These are phyloP conservation scores for Knipowitschia caucasica DNA, from an alignment of 2,797 vertebrate species.

Conservation along the genomic window DNA sequence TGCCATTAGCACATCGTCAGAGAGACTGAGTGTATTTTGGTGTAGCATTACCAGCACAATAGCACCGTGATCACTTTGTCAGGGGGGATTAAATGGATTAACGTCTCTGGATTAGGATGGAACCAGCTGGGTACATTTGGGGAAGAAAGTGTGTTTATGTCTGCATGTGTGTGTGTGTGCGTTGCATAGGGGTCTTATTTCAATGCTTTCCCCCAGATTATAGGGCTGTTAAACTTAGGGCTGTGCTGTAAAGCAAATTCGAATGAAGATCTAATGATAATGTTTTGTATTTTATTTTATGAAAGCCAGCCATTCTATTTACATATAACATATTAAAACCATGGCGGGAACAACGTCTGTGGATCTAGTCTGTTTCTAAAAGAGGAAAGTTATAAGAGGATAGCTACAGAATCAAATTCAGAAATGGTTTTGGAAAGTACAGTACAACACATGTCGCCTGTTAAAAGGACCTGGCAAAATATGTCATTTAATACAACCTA, in stretches of 20 bases:
- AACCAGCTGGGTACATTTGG: constrained; percentile 75
- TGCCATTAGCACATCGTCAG: constrained; percentile 49
- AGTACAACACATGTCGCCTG: no score
- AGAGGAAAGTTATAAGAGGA: no score
- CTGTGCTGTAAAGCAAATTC: constrained; percentile 28
- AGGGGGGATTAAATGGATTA: constrained; percentile 74
- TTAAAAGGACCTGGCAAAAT: no score
- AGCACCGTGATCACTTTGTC: constrained; percentile 69
- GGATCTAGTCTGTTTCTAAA: no score
- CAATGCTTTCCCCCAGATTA: constrained; percentile 59
- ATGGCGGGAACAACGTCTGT: no score
- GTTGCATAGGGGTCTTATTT: constrained; percentile 42
- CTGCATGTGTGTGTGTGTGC: constrained; percentile 25
- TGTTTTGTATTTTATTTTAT: no score
- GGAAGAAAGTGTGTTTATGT: constrained; percentile 36
- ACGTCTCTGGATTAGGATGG: constrained; percentile 69
- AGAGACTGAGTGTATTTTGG: constrained; percentile 63
- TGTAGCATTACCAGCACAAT: constrained; percentile 70
- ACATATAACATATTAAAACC: no score
- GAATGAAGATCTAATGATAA: no score
- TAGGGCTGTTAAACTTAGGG: constrained; percentile 48
- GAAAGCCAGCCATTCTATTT: no score
- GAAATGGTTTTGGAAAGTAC: no score
- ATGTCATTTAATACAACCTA: no score
- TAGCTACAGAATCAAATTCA: no score